A percentile compares a stretch with the other conserved stretches of the same genome.
Evolutionary conservation across 2,888 invertebrate species (phyloP).

Genomic region (Drosophila greeni): DNA sequence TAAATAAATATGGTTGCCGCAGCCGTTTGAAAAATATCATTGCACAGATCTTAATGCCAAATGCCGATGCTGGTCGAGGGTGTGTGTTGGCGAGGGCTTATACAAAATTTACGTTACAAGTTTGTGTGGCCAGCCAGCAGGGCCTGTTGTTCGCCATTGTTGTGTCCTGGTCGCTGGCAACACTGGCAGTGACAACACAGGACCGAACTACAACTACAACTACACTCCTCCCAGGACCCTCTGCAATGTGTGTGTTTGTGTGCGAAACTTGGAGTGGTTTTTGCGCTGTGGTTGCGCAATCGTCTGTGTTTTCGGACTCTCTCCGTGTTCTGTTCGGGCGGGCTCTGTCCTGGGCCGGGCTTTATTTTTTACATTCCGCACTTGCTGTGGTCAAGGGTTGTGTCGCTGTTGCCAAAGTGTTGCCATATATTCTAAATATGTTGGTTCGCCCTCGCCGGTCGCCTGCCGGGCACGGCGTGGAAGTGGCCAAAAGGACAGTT

Average conservation of each 20-base stretch:
- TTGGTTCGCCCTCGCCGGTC: conserved; percentile 57
- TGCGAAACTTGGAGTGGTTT: conserved; percentile 69
- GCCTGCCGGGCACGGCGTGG: conserved; percentile 33
- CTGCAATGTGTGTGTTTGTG: neutral
- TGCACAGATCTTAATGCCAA: conserved; percentile 49
- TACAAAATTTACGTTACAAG: conserved; percentile 51
- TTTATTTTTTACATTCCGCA: conserved; percentile 49
- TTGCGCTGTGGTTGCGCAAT: conserved; percentile 71
- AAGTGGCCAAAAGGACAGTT: conserved; percentile 65
- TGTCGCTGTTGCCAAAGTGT: conserved; percentile 72
- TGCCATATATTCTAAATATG: conserved; percentile 75
- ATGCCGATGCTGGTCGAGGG: conserved; percentile 45
- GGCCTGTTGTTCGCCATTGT: conserved; percentile 20
- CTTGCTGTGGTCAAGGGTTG: conserved; percentile 69
- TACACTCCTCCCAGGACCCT: conserved; percentile 33
- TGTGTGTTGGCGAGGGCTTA: conserved; percentile 52
- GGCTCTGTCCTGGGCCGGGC: conserved; percentile 15
- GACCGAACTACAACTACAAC: conserved; percentile 41
- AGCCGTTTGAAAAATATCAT: conserved; percentile 17
- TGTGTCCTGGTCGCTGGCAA: conserved; percentile 56
- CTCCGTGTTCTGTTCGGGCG: conserved; percentile 23
- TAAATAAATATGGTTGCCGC: conserved; percentile 6
- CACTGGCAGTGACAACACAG: conserved; percentile 62
- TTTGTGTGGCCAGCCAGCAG: conserved; percentile 43
- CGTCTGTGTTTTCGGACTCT: conserved; percentile 57